Conservation (phyloP, 2,888 invertebrate genomes). For the Ceramica pisi region DNA sequence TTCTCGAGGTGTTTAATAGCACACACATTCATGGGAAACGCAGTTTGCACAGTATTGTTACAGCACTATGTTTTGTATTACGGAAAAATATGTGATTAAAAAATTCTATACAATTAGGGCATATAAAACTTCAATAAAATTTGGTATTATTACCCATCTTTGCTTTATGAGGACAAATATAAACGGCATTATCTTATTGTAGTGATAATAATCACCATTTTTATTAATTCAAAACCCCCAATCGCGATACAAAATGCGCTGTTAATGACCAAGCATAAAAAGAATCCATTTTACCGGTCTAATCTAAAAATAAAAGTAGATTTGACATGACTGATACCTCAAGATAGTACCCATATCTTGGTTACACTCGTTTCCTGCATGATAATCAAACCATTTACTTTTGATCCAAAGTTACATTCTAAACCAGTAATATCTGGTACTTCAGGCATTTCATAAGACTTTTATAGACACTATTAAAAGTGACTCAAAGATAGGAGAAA, state of each 20-base stretch:
- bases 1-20: not conserved
- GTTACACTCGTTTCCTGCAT: constrained; percentile 61
- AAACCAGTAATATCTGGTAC: constrained; percentile 58
- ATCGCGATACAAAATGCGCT: constrained; percentile 33
- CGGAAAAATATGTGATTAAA: not conserved
- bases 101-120: not conserved
- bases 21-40: not conserved
- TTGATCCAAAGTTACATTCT: constrained; percentile 36
- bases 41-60: not conserved
- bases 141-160: too few species aligned
- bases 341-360: constrained; percentile 37
- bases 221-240: constrained; percentile 18
- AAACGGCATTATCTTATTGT: constrained; percentile 8
- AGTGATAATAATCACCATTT: constrained; percentile 13
- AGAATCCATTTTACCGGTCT: not conserved
- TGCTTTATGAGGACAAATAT: not conserved
- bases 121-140: too few species aligned
- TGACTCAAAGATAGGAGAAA: constrained; percentile 48
- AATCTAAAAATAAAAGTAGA: constrained; percentile 41
- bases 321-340: constrained; percentile 37
- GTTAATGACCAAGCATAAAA: constrained; percentile 25
- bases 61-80: not conserved
- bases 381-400: constrained; percentile 52
- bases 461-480: constrained; percentile 41
- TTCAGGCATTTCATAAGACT: constrained; percentile 37